Evolutionary conservation across 1,140 invertebrate species (phyloP).

Genomic region (Hylaeus anthracinus): DNA sequence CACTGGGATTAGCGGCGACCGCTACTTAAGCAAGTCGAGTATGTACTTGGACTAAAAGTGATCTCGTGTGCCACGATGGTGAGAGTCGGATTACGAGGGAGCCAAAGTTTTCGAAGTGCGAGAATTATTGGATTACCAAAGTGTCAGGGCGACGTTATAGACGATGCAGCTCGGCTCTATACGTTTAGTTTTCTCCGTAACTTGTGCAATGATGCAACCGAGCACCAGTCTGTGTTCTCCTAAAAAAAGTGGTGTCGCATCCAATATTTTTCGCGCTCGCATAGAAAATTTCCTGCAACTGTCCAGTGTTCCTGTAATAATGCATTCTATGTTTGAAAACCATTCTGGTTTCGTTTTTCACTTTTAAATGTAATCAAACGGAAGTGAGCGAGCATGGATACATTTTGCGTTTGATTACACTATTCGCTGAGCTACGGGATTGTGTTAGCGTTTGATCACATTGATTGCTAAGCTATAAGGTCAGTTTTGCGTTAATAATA

Average conservation of each 20-base stretch:
- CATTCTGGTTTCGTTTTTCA: too few species aligned
- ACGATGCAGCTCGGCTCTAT: neutral
- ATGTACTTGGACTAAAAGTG: slow-evolving; percentile 15
- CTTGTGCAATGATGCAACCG: neutral
- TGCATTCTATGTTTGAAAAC: too few species aligned
- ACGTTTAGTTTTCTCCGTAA: slow-evolving; percentile 1
- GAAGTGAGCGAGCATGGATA: too few species aligned
- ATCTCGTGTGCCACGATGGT: slow-evolving; percentile 9
- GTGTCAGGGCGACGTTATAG: slow-evolving; percentile 15
- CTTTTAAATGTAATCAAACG: too few species aligned
- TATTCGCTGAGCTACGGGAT: too few species aligned
- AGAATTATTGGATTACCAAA: slow-evolving; percentile 24
- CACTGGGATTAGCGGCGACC: neutral
- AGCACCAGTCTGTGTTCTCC: neutral
- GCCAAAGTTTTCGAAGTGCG: slow-evolving; percentile 23
- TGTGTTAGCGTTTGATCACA: too few species aligned
- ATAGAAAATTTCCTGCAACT: too few species aligned
- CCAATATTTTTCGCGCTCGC: neutral
- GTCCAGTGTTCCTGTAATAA: too few species aligned
- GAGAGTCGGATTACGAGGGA: slow-evolving; percentile 24
- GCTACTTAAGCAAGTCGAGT: slow-evolving; percentile 2
- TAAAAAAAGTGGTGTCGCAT: neutral
- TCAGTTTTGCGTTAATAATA: too few species aligned
- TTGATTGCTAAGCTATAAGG: too few species aligned
- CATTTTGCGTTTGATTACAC: too few species aligned